phyloP scores from a whole-genome alignment of 1,140 invertebrate species.

The Drosophila ananassae region DNA sequence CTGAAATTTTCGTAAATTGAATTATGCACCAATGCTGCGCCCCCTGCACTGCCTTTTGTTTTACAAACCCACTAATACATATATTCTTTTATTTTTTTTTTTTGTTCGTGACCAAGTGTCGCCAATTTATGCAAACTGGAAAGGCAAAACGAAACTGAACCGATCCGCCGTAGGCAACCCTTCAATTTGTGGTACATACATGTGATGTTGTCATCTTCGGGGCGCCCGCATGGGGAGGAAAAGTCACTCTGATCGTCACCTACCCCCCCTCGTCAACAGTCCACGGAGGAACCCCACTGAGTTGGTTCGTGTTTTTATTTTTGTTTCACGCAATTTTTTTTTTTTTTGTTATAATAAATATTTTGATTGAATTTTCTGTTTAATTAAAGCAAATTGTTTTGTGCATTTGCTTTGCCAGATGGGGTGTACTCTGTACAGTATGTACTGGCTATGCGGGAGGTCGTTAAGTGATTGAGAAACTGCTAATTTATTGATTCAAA shows the following conservation, averaged over 20 bases:
- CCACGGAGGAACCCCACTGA: conserved; percentile 11
- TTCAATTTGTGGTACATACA: conserved; percentile 38
- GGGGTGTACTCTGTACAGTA: not conserved
- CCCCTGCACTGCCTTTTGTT: conserved; percentile 7
- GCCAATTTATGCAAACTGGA: conserved; percentile 35
- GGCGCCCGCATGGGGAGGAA: conserved; percentile 69
- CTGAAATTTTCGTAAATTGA: conserved; percentile 60
- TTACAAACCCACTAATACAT: not conserved
- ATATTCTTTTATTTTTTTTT: conserved; percentile 17
- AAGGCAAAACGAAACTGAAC: conserved; percentile 1
- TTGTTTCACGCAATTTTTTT: conserved; percentile 28
- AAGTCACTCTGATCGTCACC: conserved; percentile 13
- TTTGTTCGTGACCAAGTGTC: conserved; percentile 67
- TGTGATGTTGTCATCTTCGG: conserved; percentile 58
- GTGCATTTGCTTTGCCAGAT: conserved; percentile 52
- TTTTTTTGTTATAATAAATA: conserved; percentile 69
- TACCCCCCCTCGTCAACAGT: not conserved
- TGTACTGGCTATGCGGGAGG: conserved; percentile 28
- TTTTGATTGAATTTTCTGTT: conserved; percentile 82
- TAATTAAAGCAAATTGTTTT: conserved; percentile 82
- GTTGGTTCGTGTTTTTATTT: conserved; percentile 20
- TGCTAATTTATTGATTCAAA: not conserved
- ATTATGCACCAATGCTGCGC: conserved; percentile 49
- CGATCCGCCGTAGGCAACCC: conserved; percentile 55
- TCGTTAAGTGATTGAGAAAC: conserved; percentile 29